These are phyloP conservation scores for Ceraclea dissimilis DNA, from an alignment of 2,888 invertebrate genomes.

Conservation along the genomic window DNA sequence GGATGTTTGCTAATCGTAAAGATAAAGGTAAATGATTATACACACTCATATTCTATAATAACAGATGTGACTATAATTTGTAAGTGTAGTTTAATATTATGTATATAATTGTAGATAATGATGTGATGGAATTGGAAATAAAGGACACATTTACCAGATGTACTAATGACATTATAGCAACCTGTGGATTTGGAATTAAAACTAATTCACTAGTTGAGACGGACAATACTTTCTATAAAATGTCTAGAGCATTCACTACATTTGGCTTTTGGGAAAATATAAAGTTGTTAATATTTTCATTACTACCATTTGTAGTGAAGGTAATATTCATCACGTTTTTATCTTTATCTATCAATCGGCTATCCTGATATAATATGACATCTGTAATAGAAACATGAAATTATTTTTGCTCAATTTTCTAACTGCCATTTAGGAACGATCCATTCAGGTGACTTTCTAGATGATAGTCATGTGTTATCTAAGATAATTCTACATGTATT, in stretches of 20 bases:
- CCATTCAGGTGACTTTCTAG: too few relatives aligned
- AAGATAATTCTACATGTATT: too few relatives aligned
- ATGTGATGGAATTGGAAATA: constrained; percentile 14
- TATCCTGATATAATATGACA: too few relatives aligned
- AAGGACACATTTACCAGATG: constrained; percentile 23
- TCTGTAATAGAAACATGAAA: too few relatives aligned
- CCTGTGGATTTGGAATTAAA: constrained; percentile 25
- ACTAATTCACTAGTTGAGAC: constrained; percentile 23
- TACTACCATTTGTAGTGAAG: constrained; percentile 7
- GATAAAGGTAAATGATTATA: constrained; percentile 3
- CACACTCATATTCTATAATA: too few relatives aligned
- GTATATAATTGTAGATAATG: neutral
- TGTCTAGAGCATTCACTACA: constrained; percentile 12
- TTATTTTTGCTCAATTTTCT: too few relatives aligned
- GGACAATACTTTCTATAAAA: constrained; percentile 22
- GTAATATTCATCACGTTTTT: constrained; percentile 1
- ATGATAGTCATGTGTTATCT: too few relatives aligned
- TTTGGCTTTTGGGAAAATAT: neutral
- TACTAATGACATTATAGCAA: constrained; percentile 27
- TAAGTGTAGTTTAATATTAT: too few relatives aligned
- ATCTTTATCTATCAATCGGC: too few relatives aligned
- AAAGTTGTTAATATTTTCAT: neutral
- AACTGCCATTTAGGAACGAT: too few relatives aligned
- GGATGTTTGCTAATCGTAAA: neutral
- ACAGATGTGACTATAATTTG: too few relatives aligned